Base-by-base conservation (phyloP, 1,140 invertebrate genomes). In the Calephelis virginiensis region DNA sequence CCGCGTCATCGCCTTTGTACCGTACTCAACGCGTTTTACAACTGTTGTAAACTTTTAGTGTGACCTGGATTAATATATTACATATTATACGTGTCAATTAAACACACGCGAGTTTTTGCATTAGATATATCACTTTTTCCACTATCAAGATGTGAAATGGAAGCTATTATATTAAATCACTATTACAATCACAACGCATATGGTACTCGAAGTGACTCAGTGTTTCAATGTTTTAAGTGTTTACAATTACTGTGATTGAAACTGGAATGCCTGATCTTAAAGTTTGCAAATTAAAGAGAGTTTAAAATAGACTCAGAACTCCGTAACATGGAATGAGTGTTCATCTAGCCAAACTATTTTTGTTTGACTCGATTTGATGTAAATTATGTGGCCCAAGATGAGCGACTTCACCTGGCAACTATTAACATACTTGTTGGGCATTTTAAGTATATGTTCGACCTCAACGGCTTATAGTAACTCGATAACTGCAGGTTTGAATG, bases 131-230 rank as follows among this genome's bases (percentile, higher is more conserved):
- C 60, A n/a, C 28, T 63, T 63, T 63, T 49, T 61, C 11, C 10
- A 0, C 14, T 61, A 45, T 60, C 56, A 69, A 72, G 60, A 75
- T 75, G 73, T 75, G 67, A 73, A 70, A 68, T 62, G 48, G 48
- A 48, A 47, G 49, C 49, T 17, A 11, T 62, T 62, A 62, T 63
- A 43, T 64, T 61, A 49, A 59, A 53, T 64, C 43, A 66, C 64
- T 69, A 63, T 77, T 74, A 73, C 68, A 71, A 78, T 77, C 78
- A 74, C 61, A 70, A 64, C 72, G 78, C 69, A 73, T 75, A 80
- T 78, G 74, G 73, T 77, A 83, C 70, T 76, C 63, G 69, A 80
- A 82, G 82, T 88, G 85, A 85, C 71, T 82, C 80, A 86, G 86
- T 86, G 83, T 79, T 82, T 75, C 67, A 63, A 77, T 81, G 77